Percentiles rank a stretch among this genome's conserved stretches.
Evolutionary conservation across 2,888 invertebrate species (phyloP).

Genomic region (Galerucella nymphaeae): DNA sequence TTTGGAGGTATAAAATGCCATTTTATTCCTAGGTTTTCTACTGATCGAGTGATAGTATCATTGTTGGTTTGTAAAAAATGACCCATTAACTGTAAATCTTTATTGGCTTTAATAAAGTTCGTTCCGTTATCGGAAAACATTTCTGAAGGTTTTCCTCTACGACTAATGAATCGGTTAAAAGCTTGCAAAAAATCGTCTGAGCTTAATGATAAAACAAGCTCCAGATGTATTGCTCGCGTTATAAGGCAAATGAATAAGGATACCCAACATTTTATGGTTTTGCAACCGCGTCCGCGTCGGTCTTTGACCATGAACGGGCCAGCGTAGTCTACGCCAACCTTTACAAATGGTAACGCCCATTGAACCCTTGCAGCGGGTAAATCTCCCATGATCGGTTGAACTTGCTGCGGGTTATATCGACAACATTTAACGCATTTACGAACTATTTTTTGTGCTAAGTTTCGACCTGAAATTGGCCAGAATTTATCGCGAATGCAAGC

Average conservation of each 20-base stretch:
- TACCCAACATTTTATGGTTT: slow-evolving; percentile 27
- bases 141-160: slow-evolving; percentile 38
- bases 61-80: slow-evolving; percentile 13
- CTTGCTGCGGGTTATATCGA: slow-evolving; percentile 32
- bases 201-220: slow-evolving; percentile 39
- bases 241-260: too few species aligned
- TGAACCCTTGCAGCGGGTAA: slow-evolving; percentile 28
- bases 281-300: slow-evolving; percentile 34
- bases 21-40: slow-evolving; percentile 21
- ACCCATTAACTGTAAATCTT: not conserved
- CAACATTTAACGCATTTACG: slow-evolving; percentile 42
- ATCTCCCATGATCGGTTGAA: slow-evolving; percentile 40
- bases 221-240: too few species aligned
- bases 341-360: slow-evolving; percentile 38
- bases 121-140: too few species aligned
- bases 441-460: slow-evolving; percentile 39
- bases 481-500: slow-evolving; percentile 43
- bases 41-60: too few species aligned
- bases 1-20: slow-evolving; percentile 57
- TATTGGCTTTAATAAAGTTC: too few species aligned
- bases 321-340: slow-evolving; percentile 44
- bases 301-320: slow-evolving; percentile 40
- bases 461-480: slow-evolving; percentile 45
- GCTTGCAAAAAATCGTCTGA: slow-evolving; percentile 43
- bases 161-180: slow-evolving; percentile 41